A percentile compares a stretch with the other conserved stretches of the same genome.
Evolutionary conservation across 2,113 vertebrate genomes (phyloP).

Genomic region (Thalassoma bifasciatum): DNA sequence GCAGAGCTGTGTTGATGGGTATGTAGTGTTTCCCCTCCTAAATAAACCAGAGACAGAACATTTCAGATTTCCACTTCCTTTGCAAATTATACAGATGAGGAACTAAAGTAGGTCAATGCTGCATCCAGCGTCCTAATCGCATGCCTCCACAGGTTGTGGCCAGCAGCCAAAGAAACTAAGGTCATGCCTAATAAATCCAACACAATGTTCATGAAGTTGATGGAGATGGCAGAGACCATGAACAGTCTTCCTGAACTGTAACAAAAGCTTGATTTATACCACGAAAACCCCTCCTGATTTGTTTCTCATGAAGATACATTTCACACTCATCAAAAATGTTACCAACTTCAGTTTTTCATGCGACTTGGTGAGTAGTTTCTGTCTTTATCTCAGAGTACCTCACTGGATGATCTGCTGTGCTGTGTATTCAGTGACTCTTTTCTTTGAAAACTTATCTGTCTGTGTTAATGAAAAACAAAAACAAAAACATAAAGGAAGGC

Average conservation of each 20-base stretch:
- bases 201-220: conserved; percentile 20
- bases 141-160: conserved; percentile 26
- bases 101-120: neutral
- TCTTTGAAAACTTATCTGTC: neutral
- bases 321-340: conserved; percentile 29
- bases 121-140: conserved; percentile 14
- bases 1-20: conserved; percentile 91
- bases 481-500: no score
- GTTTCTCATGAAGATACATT: conserved; percentile 29
- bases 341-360: conserved; percentile 7
- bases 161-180: conserved; percentile 57
- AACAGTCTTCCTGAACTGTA: conserved; percentile 27
- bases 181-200: conserved; percentile 50
- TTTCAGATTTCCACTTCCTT: conserved; percentile 1
- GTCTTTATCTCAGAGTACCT: conserved; percentile 15
- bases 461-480: conserved; percentile 3
- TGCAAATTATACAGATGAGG: neutral
- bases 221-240: conserved; percentile 21
- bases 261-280: conserved; percentile 52
- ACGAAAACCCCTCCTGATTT: conserved; percentile 1
- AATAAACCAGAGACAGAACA: conserved; percentile 41
- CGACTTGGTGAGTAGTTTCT: conserved; percentile 6
- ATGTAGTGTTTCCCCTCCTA: conserved; percentile 97
- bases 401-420: conserved; percentile 4
- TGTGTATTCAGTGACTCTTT: neutral